phyloP scores from a whole-genome alignment of 2,797 vertebrate species.

The Sphenopsis melanotis region DNA sequence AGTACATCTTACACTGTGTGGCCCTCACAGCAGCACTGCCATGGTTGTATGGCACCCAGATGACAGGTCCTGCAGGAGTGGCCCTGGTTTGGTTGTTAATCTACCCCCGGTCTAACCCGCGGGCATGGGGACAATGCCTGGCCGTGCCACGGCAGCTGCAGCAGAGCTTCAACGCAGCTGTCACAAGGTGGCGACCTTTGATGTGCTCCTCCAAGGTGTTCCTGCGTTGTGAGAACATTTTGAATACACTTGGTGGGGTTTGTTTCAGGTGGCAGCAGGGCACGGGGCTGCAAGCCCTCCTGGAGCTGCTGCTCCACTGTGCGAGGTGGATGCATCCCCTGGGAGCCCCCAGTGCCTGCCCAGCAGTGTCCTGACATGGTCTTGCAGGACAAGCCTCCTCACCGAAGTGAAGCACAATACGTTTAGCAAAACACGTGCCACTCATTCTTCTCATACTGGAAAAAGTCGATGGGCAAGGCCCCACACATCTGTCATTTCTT shows the following conservation, averaged over 20 bases:
- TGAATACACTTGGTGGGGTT: neutral
- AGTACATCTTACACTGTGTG: neutral
- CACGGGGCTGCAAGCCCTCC: neutral
- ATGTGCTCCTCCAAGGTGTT: neutral
- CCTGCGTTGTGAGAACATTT: neutral
- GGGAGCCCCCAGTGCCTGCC: neutral
- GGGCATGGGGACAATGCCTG: fast-evolving
- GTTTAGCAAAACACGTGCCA: neutral
- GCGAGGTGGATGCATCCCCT: fast-evolving
- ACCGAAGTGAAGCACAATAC: neutral
- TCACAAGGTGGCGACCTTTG: constrained; percentile 43
- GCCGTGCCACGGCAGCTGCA: neutral
- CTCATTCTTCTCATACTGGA: neutral
- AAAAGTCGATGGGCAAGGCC: neutral
- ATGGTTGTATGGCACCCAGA: neutral
- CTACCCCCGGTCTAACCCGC: fast-evolving
- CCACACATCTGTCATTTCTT: neutral
- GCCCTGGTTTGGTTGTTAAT: neutral
- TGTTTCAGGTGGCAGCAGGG: neutral
- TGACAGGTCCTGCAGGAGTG: neutral
- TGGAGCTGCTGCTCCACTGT: neutral
- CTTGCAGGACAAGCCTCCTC: neutral
- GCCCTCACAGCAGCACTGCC: neutral
- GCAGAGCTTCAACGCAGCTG: neutral
- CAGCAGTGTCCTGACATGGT: neutral